Percentiles rank a stretch among this genome's conserved stretches.
phyloP scores from a whole-genome alignment of 2,113 vertebrate species.

The Aix galericulata region DNA sequence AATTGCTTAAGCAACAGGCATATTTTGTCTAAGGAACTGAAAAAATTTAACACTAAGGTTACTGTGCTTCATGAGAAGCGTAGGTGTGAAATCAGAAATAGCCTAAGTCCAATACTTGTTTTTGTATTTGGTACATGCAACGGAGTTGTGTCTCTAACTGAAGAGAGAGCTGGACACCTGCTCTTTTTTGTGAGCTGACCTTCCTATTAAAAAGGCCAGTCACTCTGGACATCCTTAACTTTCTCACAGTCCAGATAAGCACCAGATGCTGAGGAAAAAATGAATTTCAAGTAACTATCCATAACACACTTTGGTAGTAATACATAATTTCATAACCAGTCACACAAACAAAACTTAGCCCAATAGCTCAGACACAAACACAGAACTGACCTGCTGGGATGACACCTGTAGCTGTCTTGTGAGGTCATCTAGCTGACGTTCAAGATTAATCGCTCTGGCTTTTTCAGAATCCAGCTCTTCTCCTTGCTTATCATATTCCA shows the following conservation, averaged over 20 bases:
- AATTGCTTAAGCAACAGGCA: not conserved
- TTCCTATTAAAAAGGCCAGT: not conserved
- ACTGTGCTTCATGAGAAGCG: not conserved
- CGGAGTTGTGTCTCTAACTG: not conserved
- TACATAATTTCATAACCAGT: not conserved
- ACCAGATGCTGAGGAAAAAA: not conserved
- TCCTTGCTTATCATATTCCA: constrained; percentile 92
- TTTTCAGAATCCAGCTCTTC: constrained; percentile 91
- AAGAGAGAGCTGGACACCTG: not conserved
- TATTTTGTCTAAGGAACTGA: not conserved
- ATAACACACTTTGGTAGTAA: not conserved
- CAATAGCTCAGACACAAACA: not conserved
- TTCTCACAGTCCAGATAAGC: rapidly evolving
- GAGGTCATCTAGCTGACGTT: constrained; percentile 87
- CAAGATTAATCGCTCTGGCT: constrained; percentile 81
- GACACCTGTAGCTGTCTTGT: constrained; percentile 83
- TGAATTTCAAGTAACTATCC: not conserved
- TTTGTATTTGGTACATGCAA: not conserved
- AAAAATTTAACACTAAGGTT: not conserved
- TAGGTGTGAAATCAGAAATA: not conserved
- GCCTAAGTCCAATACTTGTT: not conserved
- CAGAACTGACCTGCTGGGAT: constrained; percentile 82
- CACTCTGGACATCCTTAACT: not conserved
- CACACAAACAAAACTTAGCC: not conserved
- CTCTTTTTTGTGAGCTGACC: not conserved